Evolutionary conservation across 2,888 invertebrate species (phyloP).

Genomic region (Meganola albula): DNA sequence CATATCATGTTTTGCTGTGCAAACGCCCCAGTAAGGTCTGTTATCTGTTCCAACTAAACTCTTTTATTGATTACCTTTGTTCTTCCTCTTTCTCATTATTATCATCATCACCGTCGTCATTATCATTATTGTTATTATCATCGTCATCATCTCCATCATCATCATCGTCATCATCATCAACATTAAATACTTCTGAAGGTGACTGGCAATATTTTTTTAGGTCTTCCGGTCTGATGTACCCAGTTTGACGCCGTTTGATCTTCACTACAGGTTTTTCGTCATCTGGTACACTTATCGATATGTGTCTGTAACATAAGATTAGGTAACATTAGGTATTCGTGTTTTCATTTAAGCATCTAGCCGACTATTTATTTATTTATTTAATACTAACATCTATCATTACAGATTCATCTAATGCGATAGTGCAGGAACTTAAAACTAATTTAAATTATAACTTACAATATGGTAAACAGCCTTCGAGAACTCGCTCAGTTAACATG

Average conservation of each 20-base stretch:
- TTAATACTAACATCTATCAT: too few species aligned
- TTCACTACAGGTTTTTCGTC: neutral
- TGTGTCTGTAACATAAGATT: conserved; percentile 11
- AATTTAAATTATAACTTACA: too few species aligned
- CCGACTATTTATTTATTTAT: neutral
- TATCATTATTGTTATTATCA: conserved; percentile 1
- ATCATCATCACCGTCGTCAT: conserved; percentile 9
- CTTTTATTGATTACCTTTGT: neutral
- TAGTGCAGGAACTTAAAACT: too few species aligned
- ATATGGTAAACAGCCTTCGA: too few species aligned
- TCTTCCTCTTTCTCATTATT: conserved; percentile 20
- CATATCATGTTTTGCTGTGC: too few species aligned
- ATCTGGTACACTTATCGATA: conserved; percentile 5
- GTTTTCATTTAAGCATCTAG: neutral
- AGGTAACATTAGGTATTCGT: neutral
- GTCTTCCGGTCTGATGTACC: conserved; percentile 1
- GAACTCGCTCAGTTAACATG: too few species aligned
- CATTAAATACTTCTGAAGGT: too few species aligned
- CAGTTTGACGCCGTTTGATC: conserved; percentile 2
- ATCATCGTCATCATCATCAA: neutral
- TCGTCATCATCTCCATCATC: too few species aligned
- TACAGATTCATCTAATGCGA: too few species aligned
- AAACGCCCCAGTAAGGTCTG: too few species aligned
- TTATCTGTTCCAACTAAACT: too few species aligned
- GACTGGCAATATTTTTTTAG: conserved; percentile 2